Evolutionary conservation across 2,888 invertebrate species (phyloP).

Genomic region (Caenorhabditis sp.): DNA sequence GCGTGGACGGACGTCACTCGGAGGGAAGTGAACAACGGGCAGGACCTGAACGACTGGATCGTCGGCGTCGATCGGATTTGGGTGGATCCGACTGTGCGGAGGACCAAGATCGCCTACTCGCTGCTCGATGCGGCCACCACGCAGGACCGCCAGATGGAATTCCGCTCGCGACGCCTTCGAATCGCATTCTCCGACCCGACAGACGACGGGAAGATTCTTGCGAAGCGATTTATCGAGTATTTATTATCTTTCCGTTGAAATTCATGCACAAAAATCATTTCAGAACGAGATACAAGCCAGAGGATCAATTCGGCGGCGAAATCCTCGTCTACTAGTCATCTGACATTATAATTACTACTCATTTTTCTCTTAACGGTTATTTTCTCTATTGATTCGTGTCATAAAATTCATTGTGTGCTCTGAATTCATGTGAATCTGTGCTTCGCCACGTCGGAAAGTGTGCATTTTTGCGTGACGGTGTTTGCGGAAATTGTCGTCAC

Average conservation of each 20-base stretch:
- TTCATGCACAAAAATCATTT: background rate
- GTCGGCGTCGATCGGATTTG: constrained; percentile 50
- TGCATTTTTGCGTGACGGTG: constrained; percentile 24
- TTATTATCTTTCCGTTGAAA: too few relatives aligned
- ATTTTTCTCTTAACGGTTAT: background rate
- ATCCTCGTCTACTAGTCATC: constrained; percentile 19
- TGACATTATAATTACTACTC: background rate
- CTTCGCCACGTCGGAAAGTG: constrained; percentile 25
- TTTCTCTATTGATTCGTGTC: background rate
- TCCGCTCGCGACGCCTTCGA: constrained; percentile 21
- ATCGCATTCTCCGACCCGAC: constrained; percentile 42
- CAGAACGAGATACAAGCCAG: constrained; percentile 19
- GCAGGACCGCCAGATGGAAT: constrained; percentile 22
- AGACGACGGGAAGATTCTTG: constrained; percentile 19
- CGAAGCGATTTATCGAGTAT: constrained; percentile 9
- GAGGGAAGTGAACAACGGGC: background rate
- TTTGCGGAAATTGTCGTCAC: constrained; percentile 33
- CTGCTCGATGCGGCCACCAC: constrained; percentile 43
- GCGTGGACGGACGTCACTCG: constrained; percentile 11
- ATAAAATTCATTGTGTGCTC: background rate
- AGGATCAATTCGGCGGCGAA: constrained; percentile 15
- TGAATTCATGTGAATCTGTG: background rate
- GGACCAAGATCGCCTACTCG: constrained; percentile 10
- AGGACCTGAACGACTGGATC: constrained; percentile 35
- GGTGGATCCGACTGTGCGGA: constrained; percentile 16